phyloP scores from a whole-genome alignment of 2,113 vertebrate genomes.

The Lophochroa leadbeateri region DNA sequence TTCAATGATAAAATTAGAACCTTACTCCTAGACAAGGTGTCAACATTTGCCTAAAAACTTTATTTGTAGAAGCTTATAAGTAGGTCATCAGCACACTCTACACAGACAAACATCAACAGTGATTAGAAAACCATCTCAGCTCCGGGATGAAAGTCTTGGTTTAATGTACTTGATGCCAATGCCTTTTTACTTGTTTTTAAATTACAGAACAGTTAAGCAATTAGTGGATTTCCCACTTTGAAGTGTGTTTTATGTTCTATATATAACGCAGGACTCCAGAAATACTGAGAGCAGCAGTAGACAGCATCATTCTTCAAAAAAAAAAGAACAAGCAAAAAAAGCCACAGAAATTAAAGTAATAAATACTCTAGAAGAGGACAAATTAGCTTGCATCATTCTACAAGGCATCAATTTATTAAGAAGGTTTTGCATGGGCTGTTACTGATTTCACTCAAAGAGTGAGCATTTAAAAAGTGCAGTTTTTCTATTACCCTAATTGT shows the following conservation, averaged over 20 bases:
- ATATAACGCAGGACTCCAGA: not conserved
- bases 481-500: not conserved
- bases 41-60: conserved; percentile 36
- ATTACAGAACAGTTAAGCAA: not conserved
- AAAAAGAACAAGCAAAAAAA: not conserved
- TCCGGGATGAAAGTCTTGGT: not conserved
- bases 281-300: not conserved
- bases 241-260: not conserved
- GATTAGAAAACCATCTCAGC: not conserved
- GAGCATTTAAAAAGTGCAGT: not conserved
- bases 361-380: not conserved
- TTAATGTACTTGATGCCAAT: not conserved
- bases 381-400: not conserved
- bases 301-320: not conserved
- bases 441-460: not conserved
- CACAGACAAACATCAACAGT: not conserved
- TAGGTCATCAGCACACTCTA: conserved; percentile 42
- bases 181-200: not conserved
- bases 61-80: conserved; percentile 1
- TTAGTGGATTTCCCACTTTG: not conserved
- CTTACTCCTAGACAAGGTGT: conserved; percentile 4
- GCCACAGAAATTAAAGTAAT: not conserved
- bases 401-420: not conserved
- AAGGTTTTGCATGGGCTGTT: not conserved
- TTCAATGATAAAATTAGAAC: conserved; percentile 41